These are phyloP conservation scores for Neodiprion pinetum DNA, from an alignment of 1,140 invertebrate species.

Conservation along the genomic window DNA sequence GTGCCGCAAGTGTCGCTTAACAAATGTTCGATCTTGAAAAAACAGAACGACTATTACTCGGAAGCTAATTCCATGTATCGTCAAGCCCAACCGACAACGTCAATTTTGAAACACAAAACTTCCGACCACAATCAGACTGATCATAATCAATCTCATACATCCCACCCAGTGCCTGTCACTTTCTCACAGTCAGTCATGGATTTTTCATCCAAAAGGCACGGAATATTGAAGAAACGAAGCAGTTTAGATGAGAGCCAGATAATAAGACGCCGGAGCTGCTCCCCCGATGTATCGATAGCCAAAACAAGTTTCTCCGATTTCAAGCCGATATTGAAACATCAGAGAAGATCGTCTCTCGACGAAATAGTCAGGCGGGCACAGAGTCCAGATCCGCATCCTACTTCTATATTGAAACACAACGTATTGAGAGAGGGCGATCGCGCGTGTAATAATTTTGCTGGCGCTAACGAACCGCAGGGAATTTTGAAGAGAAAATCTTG, in stretches of 20 bases:
- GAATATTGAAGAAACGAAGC: conserved; percentile 81
- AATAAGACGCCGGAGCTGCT: conserved; percentile 70
- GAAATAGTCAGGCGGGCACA: conserved; percentile 67
- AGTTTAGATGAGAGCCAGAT: conserved; percentile 81
- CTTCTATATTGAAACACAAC: conserved; percentile 74
- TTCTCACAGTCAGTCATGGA: conserved; percentile 74
- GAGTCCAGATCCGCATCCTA: conserved; percentile 63
- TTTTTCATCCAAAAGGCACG: conserved; percentile 70
- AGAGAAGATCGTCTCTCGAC: conserved; percentile 73
- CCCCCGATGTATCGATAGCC: conserved; percentile 70
- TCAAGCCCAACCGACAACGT: conserved; percentile 66
- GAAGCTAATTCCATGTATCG: conserved; percentile 37
- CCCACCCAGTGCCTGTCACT: conserved; percentile 65
- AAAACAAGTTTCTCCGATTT: conserved; percentile 66
- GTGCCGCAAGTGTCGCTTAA: conserved; percentile 42
- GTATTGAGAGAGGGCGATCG: conserved; percentile 68
- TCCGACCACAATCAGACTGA: conserved; percentile 67
- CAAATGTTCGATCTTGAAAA: conserved; percentile 43
- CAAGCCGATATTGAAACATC: conserved; percentile 73
- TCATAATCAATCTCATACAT: conserved; percentile 46
- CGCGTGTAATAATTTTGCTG: conserved; percentile 62
- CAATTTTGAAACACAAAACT: conserved; percentile 81
- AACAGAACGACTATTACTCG: conserved; percentile 49
- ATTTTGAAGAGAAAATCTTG: conserved; percentile 77
- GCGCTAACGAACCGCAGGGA: conserved; percentile 73